Conservation (phyloP, 2,888 invertebrate species). For the Tethea ocularis region DNA sequence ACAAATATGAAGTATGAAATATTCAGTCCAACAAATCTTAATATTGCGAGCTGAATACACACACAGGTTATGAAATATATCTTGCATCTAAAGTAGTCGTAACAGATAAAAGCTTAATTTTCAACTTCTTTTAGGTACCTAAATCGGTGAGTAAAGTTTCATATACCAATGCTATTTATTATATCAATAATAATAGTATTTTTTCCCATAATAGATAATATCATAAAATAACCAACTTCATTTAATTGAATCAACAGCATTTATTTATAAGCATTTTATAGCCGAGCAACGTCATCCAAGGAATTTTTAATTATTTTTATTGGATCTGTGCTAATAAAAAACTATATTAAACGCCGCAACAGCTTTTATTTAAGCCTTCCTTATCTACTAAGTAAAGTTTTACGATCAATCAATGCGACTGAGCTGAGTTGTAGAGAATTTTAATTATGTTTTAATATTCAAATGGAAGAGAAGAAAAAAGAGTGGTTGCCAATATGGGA, state of each 20-base stretch:
- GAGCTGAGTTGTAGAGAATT: conserved; percentile 45
- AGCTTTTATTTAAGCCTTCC: conserved; percentile 6
- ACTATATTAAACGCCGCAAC: not conserved
- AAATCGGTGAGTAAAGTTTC: too few species aligned
- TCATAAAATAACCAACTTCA: not conserved
- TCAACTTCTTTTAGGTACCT: too few species aligned
- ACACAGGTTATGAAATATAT: not conserved
- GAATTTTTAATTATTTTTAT: conserved; percentile 13
- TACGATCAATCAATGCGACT: conserved; percentile 26
- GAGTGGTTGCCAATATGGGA: conserved; percentile 44
- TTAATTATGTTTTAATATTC: conserved; percentile 69
- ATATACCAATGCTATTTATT: too few species aligned
- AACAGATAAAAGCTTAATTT: too few species aligned
- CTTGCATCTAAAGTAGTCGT: not conserved
- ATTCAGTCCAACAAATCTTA: not conserved
- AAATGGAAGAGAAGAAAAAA: conserved; percentile 59
- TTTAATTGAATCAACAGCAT: not conserved
- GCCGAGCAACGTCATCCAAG: conserved; percentile 1
- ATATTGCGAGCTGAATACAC: not conserved
- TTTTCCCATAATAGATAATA: too few species aligned
- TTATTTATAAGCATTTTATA: conserved; percentile 1
- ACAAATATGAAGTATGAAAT: not conserved
- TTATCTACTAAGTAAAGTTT: conserved; percentile 14
- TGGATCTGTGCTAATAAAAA: not conserved
- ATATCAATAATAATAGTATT: too few species aligned